Conservation (phyloP, 2,888 invertebrate species). For the Lutraria lutraria region DNA sequence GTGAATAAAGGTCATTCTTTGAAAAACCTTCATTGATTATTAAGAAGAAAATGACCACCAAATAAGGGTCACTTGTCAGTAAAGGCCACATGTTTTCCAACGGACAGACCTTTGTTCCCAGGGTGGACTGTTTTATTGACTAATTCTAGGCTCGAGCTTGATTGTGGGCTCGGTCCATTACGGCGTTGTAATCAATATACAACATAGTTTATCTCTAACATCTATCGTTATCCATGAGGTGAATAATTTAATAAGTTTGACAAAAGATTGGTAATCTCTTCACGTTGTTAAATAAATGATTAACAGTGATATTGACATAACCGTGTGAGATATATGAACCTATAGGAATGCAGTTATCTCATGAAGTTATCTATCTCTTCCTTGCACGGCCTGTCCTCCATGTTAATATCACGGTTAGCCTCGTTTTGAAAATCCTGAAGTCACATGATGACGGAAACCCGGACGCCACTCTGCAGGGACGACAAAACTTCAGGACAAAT, state of each 20-base stretch:
- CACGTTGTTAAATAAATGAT: conserved; percentile 13
- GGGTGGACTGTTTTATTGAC: too few relatives aligned
- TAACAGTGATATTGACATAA: conserved; percentile 19
- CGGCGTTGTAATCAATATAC: too few relatives aligned
- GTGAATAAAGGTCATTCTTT: too few relatives aligned
- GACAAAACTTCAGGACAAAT: too few relatives aligned
- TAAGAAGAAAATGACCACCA: too few relatives aligned
- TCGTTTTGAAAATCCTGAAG: not conserved
- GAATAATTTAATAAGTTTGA: not conserved
- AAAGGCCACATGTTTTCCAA: too few relatives aligned
- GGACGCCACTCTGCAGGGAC: not conserved
- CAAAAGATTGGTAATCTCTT: not conserved
- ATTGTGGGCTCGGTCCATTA: too few relatives aligned
- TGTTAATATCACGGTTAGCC: not conserved
- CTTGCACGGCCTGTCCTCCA: not conserved
- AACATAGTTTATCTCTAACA: not conserved
- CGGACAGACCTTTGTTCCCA: too few relatives aligned
- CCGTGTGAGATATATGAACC: conserved; percentile 24
- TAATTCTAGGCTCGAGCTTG: too few relatives aligned
- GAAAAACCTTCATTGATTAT: too few relatives aligned
- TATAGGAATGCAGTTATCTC: conserved; percentile 5
- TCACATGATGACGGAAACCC: not conserved
- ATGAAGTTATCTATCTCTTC: not conserved
- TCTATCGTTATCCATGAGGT: not conserved
- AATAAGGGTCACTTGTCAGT: too few relatives aligned